Evolutionary conservation across 2,888 invertebrate species (phyloP).

Genomic region (Matsumyia berberina): DNA sequence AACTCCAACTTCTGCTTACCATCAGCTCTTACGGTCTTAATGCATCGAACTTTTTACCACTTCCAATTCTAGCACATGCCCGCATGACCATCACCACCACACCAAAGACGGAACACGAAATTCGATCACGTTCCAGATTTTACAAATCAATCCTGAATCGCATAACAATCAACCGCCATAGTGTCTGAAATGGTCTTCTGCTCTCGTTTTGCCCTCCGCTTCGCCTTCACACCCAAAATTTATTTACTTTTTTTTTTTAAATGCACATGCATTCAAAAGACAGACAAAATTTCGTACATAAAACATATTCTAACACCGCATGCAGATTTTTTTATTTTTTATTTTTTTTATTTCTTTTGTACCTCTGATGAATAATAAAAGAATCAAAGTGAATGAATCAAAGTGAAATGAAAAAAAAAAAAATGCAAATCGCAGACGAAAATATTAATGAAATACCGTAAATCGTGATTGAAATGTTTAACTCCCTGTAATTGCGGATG

Average conservation of each 20-base stretch:
- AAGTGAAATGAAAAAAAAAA: constrained; percentile 32
- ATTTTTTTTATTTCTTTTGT: constrained; percentile 22
- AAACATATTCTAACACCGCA: constrained; percentile 64
- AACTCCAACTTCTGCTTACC: too few relatives aligned
- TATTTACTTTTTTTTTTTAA: too few relatives aligned
- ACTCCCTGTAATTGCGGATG: constrained; percentile 75
- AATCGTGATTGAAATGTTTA: constrained; percentile 77
- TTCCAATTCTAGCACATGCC: too few relatives aligned
- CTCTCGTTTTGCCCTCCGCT: constrained; percentile 30
- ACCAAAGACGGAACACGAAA: constrained; percentile 51
- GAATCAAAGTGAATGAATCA: constrained; percentile 21
- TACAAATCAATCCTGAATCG: constrained; percentile 76
- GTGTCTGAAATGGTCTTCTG: constrained; percentile 61
- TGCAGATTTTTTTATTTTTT: constrained; percentile 58
- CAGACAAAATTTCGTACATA: constrained; percentile 57
- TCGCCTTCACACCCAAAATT: neutral
- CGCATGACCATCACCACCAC: neutral
- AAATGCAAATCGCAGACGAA: constrained; percentile 54
- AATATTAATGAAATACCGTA: constrained; percentile 75
- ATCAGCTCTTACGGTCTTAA: too few relatives aligned
- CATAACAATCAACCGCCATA: constrained; percentile 74
- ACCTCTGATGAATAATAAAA: constrained; percentile 63
- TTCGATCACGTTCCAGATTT: constrained; percentile 77
- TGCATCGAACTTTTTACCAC: too few relatives aligned
- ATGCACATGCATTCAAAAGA: constrained; percentile 34